Conservation (phyloP, 1,140 invertebrate genomes). For the Cydia strobilella region DNA sequence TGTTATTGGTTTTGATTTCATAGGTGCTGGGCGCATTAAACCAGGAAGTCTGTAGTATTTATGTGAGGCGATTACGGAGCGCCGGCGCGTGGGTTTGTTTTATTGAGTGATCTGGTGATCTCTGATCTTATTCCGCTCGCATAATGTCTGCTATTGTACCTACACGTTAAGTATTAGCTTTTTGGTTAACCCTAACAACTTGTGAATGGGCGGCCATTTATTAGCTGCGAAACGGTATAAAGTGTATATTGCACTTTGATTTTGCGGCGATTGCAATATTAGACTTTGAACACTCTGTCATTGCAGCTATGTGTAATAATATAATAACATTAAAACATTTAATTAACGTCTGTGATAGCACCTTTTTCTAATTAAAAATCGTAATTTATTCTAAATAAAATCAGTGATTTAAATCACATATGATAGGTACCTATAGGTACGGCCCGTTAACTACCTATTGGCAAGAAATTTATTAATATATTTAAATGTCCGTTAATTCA, state of each 20-base stretch:
- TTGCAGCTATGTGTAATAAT: too few species aligned
- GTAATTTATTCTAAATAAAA: too few species aligned
- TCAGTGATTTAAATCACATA: too few species aligned
- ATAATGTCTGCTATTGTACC: slow-evolving; percentile 9
- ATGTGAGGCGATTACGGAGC: neutral
- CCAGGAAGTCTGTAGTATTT: slow-evolving; percentile 3
- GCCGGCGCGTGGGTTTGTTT: slow-evolving; percentile 8
- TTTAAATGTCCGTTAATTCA: too few species aligned
- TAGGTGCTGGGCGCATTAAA: neutral
- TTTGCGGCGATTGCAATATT: neutral
- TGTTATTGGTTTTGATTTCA: too few species aligned
- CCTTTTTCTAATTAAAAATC: too few species aligned
- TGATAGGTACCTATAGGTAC: too few species aligned
- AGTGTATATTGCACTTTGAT: neutral
- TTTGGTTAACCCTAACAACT: slow-evolving; percentile 14
- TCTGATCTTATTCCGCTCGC: slow-evolving; percentile 13
- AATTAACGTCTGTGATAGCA: too few species aligned
- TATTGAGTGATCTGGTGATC: slow-evolving; percentile 9
- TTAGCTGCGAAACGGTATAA: neutral
- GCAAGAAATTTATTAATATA: too few species aligned
- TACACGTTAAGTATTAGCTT: neutral
- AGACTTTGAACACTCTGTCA: too few species aligned
- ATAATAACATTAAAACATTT: too few species aligned
- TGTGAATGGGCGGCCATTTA: neutral
- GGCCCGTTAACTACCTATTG: too few species aligned